Evolutionary conservation across 2,113 vertebrate species (phyloP), one percentile per base, ranked within the genome.

Genomic region (Poicephalus gulielmi): DNA sequence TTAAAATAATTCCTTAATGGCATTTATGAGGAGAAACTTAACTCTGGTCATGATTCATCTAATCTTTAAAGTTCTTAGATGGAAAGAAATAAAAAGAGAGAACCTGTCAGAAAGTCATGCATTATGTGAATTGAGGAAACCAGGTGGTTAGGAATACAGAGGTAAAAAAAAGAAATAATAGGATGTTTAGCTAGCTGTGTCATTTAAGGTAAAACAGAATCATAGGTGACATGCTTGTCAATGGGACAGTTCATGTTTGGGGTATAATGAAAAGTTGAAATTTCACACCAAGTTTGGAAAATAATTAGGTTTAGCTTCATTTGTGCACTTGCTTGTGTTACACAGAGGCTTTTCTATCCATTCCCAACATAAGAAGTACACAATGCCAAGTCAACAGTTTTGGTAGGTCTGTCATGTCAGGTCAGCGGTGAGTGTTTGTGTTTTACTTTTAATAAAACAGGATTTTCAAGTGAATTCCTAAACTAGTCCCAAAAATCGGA

Each of bases 391-490:
- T 59, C 57, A 79, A 2, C 8, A 55, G 52, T 68, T 63, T 53
- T 73, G 43, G 27, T 83, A 69, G 33, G 10, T 86, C 44, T 92
- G 33, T 83, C 24, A 7, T 16, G 49, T 86, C 44, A 44, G 52
- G 47, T 92, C 46, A 47, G 75, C 69, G 47, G 25, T 73, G 46
- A 62, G 43, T 62, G 35, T 41, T 64, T 4, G 0, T 80, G 33
- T 77, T 88, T 94, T 69, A 18, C 41, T 88, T 94, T 83, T 74
- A 69, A 39, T 91, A 64, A 85, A 94, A 35, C 37, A 43, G 11
- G 15, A 83, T 69, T 96, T 86, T 88, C 35, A 35, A 47, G 35
- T 92, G 80, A 92, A 81, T 83, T 95, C 68, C 68, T 88, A 70
- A 59, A 86, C 43, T 12, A 50, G 17, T 76, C 46, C 9, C 37